These are phyloP conservation scores for Rhinichthys klamathensis DNA, from an alignment of 2,113 vertebrate species.

Conservation along the genomic window DNA sequence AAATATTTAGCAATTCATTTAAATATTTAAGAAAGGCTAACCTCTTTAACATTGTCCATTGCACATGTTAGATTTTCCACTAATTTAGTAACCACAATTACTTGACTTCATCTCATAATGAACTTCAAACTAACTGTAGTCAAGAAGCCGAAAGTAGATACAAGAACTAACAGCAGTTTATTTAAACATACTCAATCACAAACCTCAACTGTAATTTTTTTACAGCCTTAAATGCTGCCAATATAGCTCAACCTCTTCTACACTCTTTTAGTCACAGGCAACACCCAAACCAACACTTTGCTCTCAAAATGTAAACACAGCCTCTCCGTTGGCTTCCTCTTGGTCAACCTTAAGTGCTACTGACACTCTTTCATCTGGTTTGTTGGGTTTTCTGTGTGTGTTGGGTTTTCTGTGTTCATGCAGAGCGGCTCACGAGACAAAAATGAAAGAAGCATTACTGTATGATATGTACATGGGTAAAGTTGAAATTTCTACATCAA, in stretches of 20 bases:
- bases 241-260: neutral
- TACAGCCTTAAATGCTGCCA: neutral
- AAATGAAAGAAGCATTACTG: neutral
- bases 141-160: neutral
- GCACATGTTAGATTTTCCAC: neutral
- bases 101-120: neutral
- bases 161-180: neutral
- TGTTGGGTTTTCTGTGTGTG: neutral
- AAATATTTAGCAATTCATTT: neutral
- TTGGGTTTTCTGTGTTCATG: neutral
- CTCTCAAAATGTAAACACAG: neutral
- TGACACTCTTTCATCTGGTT: neutral
- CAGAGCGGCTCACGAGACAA: neutral
- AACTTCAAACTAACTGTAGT: neutral
- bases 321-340: neutral
- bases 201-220: neutral
- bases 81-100: neutral
- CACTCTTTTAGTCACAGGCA: neutral
- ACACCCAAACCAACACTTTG: slow-evolving; percentile 8
- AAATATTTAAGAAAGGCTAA: neutral
- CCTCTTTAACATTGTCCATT: neutral
- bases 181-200: neutral
- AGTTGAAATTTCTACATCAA: neutral
- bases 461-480: neutral
- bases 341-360: neutral